Evolutionary conservation across 2,888 invertebrate genomes (phyloP).

Genomic region (Cristatella mucedo): DNA sequence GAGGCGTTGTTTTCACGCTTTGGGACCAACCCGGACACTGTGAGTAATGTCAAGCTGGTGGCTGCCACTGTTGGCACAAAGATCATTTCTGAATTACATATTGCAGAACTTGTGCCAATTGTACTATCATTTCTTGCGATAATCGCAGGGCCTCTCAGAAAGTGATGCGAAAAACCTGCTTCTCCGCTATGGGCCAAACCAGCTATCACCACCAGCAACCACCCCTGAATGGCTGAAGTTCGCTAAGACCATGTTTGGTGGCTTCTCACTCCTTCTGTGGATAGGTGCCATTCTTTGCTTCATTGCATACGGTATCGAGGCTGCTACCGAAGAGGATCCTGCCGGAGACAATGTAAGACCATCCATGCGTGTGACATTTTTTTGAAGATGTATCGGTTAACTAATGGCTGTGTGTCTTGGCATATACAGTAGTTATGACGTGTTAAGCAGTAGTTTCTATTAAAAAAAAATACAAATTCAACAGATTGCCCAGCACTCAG

Average conservation of each 20-base stretch:
- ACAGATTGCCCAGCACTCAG: too few relatives aligned
- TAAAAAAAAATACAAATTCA: too few relatives aligned
- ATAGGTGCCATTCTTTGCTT: conserved; percentile 57
- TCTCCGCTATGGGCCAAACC: conserved; percentile 31
- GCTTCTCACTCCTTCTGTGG: conserved; percentile 32
- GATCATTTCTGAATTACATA: too few relatives aligned
- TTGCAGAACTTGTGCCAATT: too few relatives aligned
- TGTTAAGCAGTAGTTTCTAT: too few relatives aligned
- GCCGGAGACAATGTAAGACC: conserved; percentile 67
- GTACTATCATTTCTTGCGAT: too few relatives aligned
- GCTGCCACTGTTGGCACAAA: too few relatives aligned
- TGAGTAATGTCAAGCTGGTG: conserved; percentile 45
- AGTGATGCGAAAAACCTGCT: conserved; percentile 22
- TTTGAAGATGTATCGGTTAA: too few relatives aligned
- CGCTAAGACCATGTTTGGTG: conserved; percentile 31
- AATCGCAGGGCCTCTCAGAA: conserved; percentile 25
- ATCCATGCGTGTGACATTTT: background rate
- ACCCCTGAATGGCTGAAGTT: conserved; percentile 36
- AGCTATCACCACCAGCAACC: conserved; percentile 30
- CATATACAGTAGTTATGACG: too few relatives aligned
- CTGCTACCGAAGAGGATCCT: conserved; percentile 75
- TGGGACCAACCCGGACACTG: conserved; percentile 90
- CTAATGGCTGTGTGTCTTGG: too few relatives aligned
- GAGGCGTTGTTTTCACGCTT: conserved; percentile 93
- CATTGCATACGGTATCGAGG: conserved; percentile 57